These are phyloP conservation scores for Malurus melanocephalus DNA, from an alignment of 2,113 vertebrate genomes.

Conservation along the genomic window DNA sequence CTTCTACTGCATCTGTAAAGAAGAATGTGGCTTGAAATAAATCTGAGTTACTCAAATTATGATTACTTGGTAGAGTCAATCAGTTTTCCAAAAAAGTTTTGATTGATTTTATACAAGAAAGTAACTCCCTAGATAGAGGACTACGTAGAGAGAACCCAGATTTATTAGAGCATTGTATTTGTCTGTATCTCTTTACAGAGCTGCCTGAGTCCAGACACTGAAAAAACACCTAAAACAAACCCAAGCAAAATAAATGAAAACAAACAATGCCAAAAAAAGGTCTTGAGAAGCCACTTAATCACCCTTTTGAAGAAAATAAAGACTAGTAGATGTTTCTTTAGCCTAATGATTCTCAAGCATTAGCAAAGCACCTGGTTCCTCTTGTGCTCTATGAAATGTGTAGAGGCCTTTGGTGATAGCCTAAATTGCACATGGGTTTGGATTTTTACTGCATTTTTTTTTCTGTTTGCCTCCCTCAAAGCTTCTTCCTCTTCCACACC, in stretches of 20 bases:
- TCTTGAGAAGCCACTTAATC: not conserved
- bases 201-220: not conserved
- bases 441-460: not conserved
- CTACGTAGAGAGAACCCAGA: not conserved
- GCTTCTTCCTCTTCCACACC: not conserved
- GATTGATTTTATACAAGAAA: constrained; percentile 16
- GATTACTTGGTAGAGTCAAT: constrained; percentile 3
- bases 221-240: not conserved
- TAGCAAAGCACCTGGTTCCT: not conserved
- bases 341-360: not conserved
- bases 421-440: not conserved
- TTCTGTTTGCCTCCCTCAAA: not conserved
- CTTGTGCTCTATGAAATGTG: not conserved
- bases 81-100: not conserved
- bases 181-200: not conserved
- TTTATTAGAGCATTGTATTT: not conserved
- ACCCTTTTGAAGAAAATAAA: not conserved
- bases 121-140: not conserved
- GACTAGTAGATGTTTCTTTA: not conserved
- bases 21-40: constrained; percentile 16
- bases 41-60: not conserved
- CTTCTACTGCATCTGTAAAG: not conserved
- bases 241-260: not conserved
- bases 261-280: not conserved
- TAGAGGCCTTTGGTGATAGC: not conserved